Evolutionary conservation across 2,113 vertebrate species (phyloP), one percentile per base, ranked within the genome.

Genomic region (Notothenia coriiceps): DNA sequence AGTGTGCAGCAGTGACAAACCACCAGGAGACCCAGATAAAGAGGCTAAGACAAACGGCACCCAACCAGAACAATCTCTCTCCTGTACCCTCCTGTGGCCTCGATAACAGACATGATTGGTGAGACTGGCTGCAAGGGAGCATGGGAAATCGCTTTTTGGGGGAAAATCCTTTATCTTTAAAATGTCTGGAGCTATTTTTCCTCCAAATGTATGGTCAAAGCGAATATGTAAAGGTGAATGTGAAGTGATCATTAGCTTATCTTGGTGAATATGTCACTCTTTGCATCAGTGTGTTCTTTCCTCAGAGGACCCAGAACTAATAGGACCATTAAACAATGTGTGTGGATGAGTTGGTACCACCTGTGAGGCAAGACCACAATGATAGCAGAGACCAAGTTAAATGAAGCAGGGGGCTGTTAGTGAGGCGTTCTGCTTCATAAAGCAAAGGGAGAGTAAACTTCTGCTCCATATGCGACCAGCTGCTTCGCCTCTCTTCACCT

Each of bases 211-310:
- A 88, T 86, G 86, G 57, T 70, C 67, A 74, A 70, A 83, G 71
- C 1, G 61, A 67, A 85, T 59, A 70, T 75, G 78, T 67, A 67
- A 68, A 79, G 50, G 74, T 78, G 85, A 83, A 86, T 84, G 83
- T 83, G 82, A 85, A 85, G 77, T 75, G 67, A 88, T 86, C 70
- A 78, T 88, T 83, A 83, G 62, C 86, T 88, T 88, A 89, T 86
- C 78, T 82, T 9, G 25, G 50, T 17, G 15, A 40, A 40, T 20
- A 56, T 70, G 60, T 68, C 67, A 70, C 70, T 69, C 49, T 25
- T 68, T 83, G 78, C 65, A 33, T 65, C 6, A 4, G 40, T 52
- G 46, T 35, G 15, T 15, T 2, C 76, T 52, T 63, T 61, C 17
- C 63, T 44, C 65, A 47, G 17, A 20, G 33, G 80, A 40, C 66